Conservation (phyloP, 2,888 invertebrate genomes). For the Alloscopus bannaensis region DNA sequence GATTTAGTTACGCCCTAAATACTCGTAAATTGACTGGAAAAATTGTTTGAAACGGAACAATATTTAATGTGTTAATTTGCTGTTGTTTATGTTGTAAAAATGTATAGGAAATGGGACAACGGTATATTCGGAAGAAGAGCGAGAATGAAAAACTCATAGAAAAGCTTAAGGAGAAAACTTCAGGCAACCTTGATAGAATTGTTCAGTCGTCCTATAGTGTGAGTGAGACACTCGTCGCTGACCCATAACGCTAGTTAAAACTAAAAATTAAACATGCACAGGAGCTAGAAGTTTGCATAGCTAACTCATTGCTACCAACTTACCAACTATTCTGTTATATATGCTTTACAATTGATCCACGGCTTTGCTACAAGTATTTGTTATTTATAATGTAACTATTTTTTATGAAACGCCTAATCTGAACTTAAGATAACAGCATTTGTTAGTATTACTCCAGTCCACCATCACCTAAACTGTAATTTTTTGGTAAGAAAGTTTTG, state of each 20-base stretch:
- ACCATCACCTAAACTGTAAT: no score
- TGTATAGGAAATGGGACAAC: constrained; percentile 29
- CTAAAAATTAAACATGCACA: background rate
- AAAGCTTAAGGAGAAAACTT: constrained; percentile 30
- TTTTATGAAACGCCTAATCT: no score
- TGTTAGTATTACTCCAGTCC: no score
- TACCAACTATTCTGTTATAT: no score
- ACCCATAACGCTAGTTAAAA: constrained; percentile 2
- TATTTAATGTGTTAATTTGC: background rate
- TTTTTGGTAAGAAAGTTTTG: no score
- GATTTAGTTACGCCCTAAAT: no score
- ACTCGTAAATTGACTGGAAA: no score
- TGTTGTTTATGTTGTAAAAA: background rate
- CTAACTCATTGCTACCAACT: no score
- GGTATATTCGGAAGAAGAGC: background rate
- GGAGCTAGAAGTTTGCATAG: background rate
- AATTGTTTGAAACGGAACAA: background rate
- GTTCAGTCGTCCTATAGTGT: constrained; percentile 22
- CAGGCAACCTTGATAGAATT: constrained; percentile 32
- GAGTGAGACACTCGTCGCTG: constrained; percentile 10
- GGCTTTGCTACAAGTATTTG: no score
- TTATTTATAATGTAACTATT: no score
- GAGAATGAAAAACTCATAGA: constrained; percentile 26
- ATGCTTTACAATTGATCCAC: no score
- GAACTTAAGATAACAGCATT: no score